Percentiles rank a stretch among this genome's conserved stretches.
phyloP scores from a whole-genome alignment of 2,113 vertebrate species.

The Heptranchias perlo region DNA sequence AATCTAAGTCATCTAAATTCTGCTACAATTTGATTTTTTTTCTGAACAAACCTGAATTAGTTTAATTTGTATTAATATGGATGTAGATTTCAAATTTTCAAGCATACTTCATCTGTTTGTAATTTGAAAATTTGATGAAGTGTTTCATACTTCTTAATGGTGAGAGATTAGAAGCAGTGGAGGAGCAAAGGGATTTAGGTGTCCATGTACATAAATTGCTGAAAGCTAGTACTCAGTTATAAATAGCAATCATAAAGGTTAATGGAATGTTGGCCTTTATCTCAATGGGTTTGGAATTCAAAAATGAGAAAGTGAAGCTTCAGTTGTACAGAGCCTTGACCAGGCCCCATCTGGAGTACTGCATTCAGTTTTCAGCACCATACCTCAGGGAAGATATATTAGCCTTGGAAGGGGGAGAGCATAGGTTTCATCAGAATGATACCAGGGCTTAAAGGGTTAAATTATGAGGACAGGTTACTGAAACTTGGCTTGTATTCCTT shows the following conservation, averaged over 20 bases:
- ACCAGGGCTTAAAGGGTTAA: too few relatives aligned
- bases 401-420: too few relatives aligned
- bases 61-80: neutral
- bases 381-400: neutral
- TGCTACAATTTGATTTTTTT: neutral
- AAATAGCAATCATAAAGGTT: neutral
- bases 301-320: neutral
- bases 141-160: neutral
- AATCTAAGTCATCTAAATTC: neutral
- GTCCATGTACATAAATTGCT: neutral
- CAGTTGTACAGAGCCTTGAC: neutral
- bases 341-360: neutral
- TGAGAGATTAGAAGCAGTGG: neutral
- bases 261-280: neutral
- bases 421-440: too few relatives aligned
- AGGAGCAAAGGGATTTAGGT: neutral
- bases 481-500: neutral
- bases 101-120: neutral
- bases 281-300: neutral
- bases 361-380: neutral
- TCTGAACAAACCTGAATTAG: neutral
- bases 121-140: neutral
- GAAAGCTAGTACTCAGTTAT: neutral
- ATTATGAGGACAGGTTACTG: neutral
- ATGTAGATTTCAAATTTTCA: neutral